A percentile compares a stretch with the other conserved stretches of the same genome.
Evolutionary conservation across 2,797 vertebrate species (phyloP).

Genomic region (Orestias chungarensis): DNA sequence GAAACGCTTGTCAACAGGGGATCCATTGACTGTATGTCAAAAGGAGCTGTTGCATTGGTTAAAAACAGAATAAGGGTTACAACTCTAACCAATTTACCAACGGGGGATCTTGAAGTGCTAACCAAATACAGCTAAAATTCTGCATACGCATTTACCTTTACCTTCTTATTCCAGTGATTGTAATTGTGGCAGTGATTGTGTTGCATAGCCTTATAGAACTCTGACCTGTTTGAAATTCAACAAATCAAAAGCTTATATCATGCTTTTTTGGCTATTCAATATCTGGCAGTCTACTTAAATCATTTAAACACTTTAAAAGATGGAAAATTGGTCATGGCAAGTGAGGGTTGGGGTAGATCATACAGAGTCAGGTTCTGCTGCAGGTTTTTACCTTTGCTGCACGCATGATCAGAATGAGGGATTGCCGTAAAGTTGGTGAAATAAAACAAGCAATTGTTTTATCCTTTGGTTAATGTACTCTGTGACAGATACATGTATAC

Average conservation of each 20-base stretch:
- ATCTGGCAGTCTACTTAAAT: background rate
- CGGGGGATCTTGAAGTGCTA: conserved; percentile 8
- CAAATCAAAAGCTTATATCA: background rate
- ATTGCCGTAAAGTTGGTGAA: too few species aligned
- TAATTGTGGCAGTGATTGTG: conserved; percentile 6
- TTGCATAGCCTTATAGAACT: background rate
- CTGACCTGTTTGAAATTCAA: background rate
- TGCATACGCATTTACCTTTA: background rate
- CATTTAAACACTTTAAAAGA: background rate
- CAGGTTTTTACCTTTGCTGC: too few species aligned
- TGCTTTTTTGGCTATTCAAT: background rate
- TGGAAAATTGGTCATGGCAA: background rate
- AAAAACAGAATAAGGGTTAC: conserved; percentile 4
- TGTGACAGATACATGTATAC: background rate
- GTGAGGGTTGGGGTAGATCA: too few species aligned
- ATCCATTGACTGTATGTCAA: conserved; percentile 16
- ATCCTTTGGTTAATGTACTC: background rate
- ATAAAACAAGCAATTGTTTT: too few species aligned
- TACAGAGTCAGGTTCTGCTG: too few species aligned
- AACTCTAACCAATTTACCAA: background rate
- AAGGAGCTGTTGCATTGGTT: background rate
- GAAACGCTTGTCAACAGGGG: conserved; percentile 17
- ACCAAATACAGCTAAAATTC: background rate
- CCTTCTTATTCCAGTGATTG: background rate
- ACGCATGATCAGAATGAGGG: too few species aligned